Evolutionary conservation across 2,888 invertebrate species (phyloP).

Genomic region (Rotaria sp.): DNA sequence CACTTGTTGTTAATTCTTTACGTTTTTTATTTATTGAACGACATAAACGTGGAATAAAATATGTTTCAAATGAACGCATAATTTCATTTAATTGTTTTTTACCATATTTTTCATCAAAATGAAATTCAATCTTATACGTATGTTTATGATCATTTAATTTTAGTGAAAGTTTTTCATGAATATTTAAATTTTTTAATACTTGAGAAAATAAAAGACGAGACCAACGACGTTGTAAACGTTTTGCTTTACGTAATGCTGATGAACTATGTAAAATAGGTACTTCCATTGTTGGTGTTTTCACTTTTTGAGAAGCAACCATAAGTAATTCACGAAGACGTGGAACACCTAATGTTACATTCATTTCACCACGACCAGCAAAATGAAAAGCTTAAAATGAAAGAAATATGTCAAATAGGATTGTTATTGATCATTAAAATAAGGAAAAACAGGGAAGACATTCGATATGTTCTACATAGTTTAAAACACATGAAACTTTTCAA

Average conservation of each 20-base stretch:
- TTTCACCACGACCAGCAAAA: constrained; percentile 97
- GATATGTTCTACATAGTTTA: too few species aligned
- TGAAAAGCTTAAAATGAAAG: constrained; percentile 67
- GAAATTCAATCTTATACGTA: not conserved
- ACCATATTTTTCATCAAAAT: not conserved
- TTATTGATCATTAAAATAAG: too few species aligned
- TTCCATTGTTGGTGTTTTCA: constrained; percentile 92
- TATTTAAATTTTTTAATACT: not conserved
- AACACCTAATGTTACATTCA: constrained; percentile 99
- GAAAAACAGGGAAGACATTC: too few species aligned
- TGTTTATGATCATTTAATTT: not conserved
- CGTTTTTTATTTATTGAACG: constrained; percentile 37
- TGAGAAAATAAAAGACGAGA: constrained; percentile 22
- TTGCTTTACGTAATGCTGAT: constrained; percentile 7
- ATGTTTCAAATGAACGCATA: constrained; percentile 25
- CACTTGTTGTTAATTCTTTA: constrained; percentile 36
- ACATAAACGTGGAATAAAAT: constrained; percentile 35
- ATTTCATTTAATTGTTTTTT: constrained; percentile 24
- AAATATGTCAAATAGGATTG: too few species aligned
- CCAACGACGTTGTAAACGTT: constrained; percentile 23
- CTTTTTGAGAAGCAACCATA: constrained; percentile 82
- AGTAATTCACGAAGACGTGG: constrained; percentile 89
- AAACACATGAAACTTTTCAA: too few species aligned
- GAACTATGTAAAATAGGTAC: constrained; percentile 66
- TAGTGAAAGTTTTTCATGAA: not conserved